Evolutionary conservation across 2,888 invertebrate genomes (phyloP).

Genomic region (Marasmarcha lunaedactyla): DNA sequence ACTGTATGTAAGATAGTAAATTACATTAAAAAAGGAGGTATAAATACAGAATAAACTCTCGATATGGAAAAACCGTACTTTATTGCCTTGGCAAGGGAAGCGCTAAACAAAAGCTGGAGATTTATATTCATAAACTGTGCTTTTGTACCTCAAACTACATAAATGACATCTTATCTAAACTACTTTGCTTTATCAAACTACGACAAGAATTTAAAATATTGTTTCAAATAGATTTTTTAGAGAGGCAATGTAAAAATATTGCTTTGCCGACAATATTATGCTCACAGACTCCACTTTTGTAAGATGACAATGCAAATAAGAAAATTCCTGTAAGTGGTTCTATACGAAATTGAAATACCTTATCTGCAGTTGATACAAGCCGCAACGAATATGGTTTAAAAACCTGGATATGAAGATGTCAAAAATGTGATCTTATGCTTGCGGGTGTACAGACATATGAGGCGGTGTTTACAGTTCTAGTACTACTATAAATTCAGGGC

Average conservation of each 20-base stretch:
- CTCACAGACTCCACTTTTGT: conserved; percentile 1
- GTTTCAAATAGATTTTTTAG: too few relatives aligned
- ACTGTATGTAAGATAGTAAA: too few relatives aligned
- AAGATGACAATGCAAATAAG: conserved; percentile 5
- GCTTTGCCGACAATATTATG: neutral
- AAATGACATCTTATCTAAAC: too few relatives aligned
- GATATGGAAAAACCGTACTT: too few relatives aligned
- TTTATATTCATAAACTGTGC: too few relatives aligned
- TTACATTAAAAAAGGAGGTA: too few relatives aligned
- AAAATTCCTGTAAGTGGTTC: conserved; percentile 3
- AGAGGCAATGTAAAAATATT: neutral
- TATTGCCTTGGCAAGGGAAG: too few relatives aligned
- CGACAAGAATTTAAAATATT: too few relatives aligned
- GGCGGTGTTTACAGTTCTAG: neutral
- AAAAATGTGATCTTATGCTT: neutral
- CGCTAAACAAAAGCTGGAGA: too few relatives aligned
- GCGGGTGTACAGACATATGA: neutral
- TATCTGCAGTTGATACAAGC: neutral
- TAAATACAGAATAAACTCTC: too few relatives aligned
- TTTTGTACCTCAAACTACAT: too few relatives aligned
- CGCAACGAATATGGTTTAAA: neutral
- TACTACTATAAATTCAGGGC: neutral
- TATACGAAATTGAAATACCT: conserved; percentile 5
- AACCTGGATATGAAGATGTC: neutral
- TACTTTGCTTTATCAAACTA: too few relatives aligned